These are phyloP conservation scores for Bombus sibiricus DNA, from an alignment of 1,140 invertebrate genomes.

Conservation along the genomic window DNA sequence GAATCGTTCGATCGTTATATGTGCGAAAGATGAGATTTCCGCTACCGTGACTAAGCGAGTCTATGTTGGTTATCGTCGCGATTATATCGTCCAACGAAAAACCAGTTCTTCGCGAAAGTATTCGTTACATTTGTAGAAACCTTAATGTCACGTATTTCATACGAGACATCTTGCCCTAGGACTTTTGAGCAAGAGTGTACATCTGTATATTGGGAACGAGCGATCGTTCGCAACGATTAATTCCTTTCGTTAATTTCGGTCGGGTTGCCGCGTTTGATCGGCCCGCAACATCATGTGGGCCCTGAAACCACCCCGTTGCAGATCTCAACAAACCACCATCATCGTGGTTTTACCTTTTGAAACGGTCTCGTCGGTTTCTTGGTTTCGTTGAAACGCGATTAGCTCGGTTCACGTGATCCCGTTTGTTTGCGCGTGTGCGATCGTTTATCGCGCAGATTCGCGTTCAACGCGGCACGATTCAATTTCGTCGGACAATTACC, in stretches of 20 bases:
- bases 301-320: not conserved
- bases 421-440: slow-evolving; percentile 37
- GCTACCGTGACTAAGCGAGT: too few species aligned
- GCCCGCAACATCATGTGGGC: slow-evolving; percentile 53
- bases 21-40: too few species aligned
- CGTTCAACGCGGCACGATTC: slow-evolving; percentile 20
- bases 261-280: slow-evolving; percentile 44
- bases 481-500: slow-evolving; percentile 21
- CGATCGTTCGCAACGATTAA: slow-evolving; percentile 64
- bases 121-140: too few species aligned
- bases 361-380: not conserved
- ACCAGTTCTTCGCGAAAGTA: not conserved
- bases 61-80: not conserved
- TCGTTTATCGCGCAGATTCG: slow-evolving; percentile 32
- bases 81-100: not conserved
- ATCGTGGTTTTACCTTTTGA: not conserved
- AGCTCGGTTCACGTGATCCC: slow-evolving; percentile 35
- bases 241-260: slow-evolving; percentile 60
- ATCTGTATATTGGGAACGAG: not conserved
- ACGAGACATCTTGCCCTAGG: too few species aligned
- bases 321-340: not conserved
- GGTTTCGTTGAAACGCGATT: slow-evolving; percentile 23
- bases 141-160: too few species aligned
- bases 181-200: not conserved
- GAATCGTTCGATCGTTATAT: too few species aligned